Conservation (phyloP, 2,888 invertebrate genomes). For the Phragmatobia fuliginosa region DNA sequence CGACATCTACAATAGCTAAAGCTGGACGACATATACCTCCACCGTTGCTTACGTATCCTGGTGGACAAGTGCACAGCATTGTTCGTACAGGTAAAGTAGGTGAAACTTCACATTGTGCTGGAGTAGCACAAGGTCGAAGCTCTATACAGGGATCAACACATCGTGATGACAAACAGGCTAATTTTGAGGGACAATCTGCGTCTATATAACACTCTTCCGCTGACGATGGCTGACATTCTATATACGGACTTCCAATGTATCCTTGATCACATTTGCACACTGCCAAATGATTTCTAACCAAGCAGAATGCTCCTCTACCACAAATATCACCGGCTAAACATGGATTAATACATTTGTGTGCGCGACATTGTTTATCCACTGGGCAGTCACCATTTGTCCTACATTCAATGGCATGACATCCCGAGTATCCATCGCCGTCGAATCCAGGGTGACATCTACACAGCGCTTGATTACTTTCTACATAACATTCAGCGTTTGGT, state of each 20-base stretch:
- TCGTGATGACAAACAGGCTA: constrained; percentile 93
- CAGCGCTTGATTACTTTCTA: constrained; percentile 90
- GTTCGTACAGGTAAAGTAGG: constrained; percentile 94
- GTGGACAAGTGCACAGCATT: constrained; percentile 96
- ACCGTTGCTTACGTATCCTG: constrained; percentile 94
- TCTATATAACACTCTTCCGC: constrained; percentile 93
- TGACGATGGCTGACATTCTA: constrained; percentile 91
- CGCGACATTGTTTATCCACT: constrained; percentile 93
- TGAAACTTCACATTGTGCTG: constrained; percentile 93
- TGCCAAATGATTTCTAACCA: constrained; percentile 92
- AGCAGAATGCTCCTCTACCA: constrained; percentile 92
- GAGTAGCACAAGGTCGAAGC: constrained; percentile 92
- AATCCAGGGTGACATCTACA: constrained; percentile 94
- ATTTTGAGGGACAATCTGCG: constrained; percentile 92
- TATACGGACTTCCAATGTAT: constrained; percentile 92
- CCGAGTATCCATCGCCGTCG: constrained; percentile 91
- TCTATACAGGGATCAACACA: constrained; percentile 94
- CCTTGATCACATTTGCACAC: constrained; percentile 94
- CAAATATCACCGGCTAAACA: constrained; percentile 93
- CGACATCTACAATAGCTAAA: constrained; percentile 87
- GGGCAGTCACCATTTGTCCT: constrained; percentile 95
- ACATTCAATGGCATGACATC: constrained; percentile 93
- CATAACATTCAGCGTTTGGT: constrained; percentile 93
- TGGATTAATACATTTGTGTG: constrained; percentile 94
- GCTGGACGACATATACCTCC: constrained; percentile 93